Percentiles rank a stretch among this genome's conserved stretches.
These are phyloP conservation scores for Cariama cristata DNA, from an alignment of 2,113 vertebrate species.

Conservation along the genomic window DNA sequence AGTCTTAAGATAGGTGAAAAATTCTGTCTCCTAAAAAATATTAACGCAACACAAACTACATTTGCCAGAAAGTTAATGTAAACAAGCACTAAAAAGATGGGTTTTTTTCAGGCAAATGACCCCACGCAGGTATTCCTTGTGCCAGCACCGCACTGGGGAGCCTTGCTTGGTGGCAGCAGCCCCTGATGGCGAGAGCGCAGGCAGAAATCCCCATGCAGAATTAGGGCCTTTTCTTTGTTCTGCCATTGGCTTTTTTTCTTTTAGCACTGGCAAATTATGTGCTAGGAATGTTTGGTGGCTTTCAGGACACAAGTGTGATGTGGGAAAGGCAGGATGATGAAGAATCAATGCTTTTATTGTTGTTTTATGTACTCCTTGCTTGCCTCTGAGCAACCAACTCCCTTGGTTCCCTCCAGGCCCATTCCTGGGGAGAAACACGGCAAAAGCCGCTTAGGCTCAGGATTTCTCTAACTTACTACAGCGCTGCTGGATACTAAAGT, in stretches of 20 bases:
- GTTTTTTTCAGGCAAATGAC: background rate
- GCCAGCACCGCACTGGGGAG: no score
- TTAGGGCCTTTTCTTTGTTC: background rate
- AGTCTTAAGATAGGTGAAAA: background rate
- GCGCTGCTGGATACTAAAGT: background rate
- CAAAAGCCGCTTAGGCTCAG: background rate
- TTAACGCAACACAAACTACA: background rate
- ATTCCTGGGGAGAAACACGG: accelerated
- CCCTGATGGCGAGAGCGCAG: accelerated
- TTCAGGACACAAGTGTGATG: background rate
- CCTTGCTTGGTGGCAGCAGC: background rate
- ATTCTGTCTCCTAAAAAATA: background rate
- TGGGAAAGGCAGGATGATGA: background rate
- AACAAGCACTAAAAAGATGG: background rate
- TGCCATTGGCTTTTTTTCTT: background rate
- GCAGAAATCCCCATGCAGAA: accelerated
- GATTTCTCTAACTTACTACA: background rate
- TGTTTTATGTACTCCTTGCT: background rate
- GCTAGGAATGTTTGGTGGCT: background rate
- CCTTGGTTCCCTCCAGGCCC: background rate
- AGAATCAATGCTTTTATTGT: accelerated
- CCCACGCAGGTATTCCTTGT: background rate
- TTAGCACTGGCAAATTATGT: background rate
- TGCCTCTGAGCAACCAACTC: accelerated
- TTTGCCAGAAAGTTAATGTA: background rate